Base-by-base conservation (phyloP, 2,888 invertebrate species). In the Octodonta nipae region DNA sequence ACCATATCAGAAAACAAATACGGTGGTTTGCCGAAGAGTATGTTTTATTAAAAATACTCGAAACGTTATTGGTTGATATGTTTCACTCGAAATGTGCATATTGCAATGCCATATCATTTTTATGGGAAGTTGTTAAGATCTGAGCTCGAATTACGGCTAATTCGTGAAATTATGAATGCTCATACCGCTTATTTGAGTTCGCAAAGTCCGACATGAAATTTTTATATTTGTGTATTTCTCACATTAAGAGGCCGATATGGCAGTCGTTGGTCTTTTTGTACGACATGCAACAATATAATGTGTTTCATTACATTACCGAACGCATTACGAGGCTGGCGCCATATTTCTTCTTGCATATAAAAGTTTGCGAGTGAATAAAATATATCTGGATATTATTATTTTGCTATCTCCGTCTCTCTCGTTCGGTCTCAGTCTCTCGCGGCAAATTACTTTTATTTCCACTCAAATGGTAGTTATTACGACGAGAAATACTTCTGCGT, bases 51-150 rank as follows among this genome's bases (percentile, higher is more conserved):
- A 40, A 35, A 40, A 22, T 10, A 10, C 33, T 38, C n/a, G 36
- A 31, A 37, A 33, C 35, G 35, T 35, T 37, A 42, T 40, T 38
- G 38, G 42, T 34, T 12, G 28, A 28, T 38, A 40, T 36, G 36
- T 34, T 32, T 32, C 28, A 33, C 22, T 22, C 22, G 22, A 22
- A 38, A 38, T 37, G 32, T 40, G 37, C 38, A 34, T 36, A 36
- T 34, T 38, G 37, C 34, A n/a, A n/a, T 35, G 34, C 33, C 27
- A 33, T 45, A 40, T 45, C 41, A 44, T 44, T 45, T n/a, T 41
- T 43, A 44, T 45, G 38, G 44, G n/a, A 36, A 40, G 45, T 46
- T 36, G 43, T 41, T 44, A 43, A 43, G 37, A 38, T 43, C 44
- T 46, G 39, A 35, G 37, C 7, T 44, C 41, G 40, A 46, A 43